These are phyloP conservation scores for Cyanoramphus novaezelandiae DNA, from an alignment of 2,113 vertebrate species.

Conservation along the genomic window DNA sequence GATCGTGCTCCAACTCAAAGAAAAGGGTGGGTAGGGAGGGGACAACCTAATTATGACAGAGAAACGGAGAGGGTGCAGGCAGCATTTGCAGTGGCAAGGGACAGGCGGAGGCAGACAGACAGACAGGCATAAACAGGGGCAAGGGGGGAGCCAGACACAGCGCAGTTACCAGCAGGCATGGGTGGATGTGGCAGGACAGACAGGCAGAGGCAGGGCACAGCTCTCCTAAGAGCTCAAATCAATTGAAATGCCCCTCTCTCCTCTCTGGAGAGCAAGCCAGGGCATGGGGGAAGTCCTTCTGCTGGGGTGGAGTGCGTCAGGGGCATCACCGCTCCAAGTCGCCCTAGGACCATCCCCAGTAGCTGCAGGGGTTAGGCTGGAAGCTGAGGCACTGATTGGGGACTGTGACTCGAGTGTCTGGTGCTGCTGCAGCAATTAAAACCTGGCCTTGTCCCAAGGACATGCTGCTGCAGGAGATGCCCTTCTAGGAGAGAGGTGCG, in stretches of 20 bases:
- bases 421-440: conserved; percentile 39
- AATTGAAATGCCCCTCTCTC: not conserved
- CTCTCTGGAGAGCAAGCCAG: not conserved
- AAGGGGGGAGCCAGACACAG: not conserved
- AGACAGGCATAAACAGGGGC: not conserved
- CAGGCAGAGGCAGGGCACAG: not conserved
- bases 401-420: not conserved
- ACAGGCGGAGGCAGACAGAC: not conserved
- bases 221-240: not conserved
- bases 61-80: not conserved
- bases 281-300: not conserved
- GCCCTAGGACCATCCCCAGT: not conserved
- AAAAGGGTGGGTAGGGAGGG: not conserved
- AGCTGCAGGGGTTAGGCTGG: not conserved
- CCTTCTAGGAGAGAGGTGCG: not conserved
- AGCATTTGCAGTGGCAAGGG: not conserved
- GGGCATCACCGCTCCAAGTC: not conserved
- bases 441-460: conserved; percentile 27
- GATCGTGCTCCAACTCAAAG: not conserved
- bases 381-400: not conserved
- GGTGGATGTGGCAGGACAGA: not conserved
- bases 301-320: fast-evolving
- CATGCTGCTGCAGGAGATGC: not conserved
- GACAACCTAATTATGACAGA: not conserved
- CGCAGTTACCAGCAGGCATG: not conserved